Conservation (phyloP, 2,113 vertebrate species). For the Electrona antarctica region DNA sequence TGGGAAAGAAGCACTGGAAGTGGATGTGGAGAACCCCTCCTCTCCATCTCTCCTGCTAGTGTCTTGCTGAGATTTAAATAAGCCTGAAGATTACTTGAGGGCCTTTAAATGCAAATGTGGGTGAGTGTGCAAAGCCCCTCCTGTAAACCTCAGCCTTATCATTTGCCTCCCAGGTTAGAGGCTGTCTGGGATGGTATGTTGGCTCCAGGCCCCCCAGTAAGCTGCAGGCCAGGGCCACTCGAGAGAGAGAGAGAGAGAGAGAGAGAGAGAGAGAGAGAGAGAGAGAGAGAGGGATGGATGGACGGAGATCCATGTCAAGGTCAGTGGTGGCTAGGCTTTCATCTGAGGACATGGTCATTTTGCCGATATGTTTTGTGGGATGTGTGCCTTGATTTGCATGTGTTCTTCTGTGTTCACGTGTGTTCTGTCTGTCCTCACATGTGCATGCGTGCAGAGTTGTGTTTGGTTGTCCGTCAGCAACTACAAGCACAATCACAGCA, state of each 20-base stretch:
- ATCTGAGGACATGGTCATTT: constrained; percentile 51
- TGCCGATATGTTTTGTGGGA: constrained; percentile 12
- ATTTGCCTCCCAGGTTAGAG: constrained; percentile 79
- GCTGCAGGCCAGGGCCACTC: constrained; percentile 68
- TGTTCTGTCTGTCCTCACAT: neutral
- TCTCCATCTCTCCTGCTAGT: constrained; percentile 52
- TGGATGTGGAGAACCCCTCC: constrained; percentile 58
- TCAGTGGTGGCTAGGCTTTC: constrained; percentile 59
- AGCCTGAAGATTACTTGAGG: constrained; percentile 79
- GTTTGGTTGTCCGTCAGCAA: constrained; percentile 14
- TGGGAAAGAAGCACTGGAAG: constrained; percentile 72
- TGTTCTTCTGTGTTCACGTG: constrained; percentile 8
- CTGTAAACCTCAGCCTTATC: constrained; percentile 77
- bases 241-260: constrained; percentile 28
- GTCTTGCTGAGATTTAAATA: constrained; percentile 82
- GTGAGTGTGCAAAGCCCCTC: constrained; percentile 68
- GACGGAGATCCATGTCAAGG: constrained; percentile 60
- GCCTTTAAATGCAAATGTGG: constrained; percentile 81
- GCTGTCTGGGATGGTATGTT: constrained; percentile 70
- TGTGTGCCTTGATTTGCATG: neutral
- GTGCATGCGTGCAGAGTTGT: constrained; percentile 5
- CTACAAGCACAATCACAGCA: constrained; percentile 21
- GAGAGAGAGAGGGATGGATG: constrained; percentile 20
- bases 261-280: constrained; percentile 14
- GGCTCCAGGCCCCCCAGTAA: constrained; percentile 68